Base-by-base conservation (phyloP, 2,797 vertebrate species). In the Pristis pectinata region DNA sequence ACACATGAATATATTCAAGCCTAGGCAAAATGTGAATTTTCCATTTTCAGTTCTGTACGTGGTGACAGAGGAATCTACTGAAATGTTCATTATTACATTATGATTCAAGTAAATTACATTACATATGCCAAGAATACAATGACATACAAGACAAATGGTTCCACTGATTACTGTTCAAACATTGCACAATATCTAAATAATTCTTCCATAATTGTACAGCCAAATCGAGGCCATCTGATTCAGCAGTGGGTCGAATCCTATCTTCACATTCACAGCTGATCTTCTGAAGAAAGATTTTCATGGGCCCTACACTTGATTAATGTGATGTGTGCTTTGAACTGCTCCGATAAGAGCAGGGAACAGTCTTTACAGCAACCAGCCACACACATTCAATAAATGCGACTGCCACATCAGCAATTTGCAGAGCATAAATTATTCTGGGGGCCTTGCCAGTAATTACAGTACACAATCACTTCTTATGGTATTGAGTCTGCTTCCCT, bases 351-450 rank as follows among this genome's bases (percentile, higher is more conserved):
- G 70, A 76, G 30, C 15, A n/a, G 44, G 41, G 41, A 93, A 17
- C 67, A 19, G 70, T 34, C 49, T 76, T 24, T 76, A 70, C 34
- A 94, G 44, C 41, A 53, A 56, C 70, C 27, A 76, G 11, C 70
- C 70, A 94, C 70, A 72, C 19, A 91, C n/a, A 24, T 91, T 76
- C 92, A 74, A 93, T 93, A 53, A 19, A 53, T 17, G 44, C 19
- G 41, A 34, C 41, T 93, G 44, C 70, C 70, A 74, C 67, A 6
- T 93, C 92, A 74, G 70, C 92, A 94, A 94, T 94, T 91, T 64
- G 34, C 67, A 74, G 24, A 93, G 67, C 70, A 74, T 74, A 74
- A 74, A 93, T 93, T n/a, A 53, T 92, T 76, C 92, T 3, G 44
- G 44, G 11, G 70, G 27, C 92, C 44, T 22, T n/a, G 67, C 49